phyloP scores from a whole-genome alignment of 64 coral and sea anemone genomes.

The Porites australiensis region DNA sequence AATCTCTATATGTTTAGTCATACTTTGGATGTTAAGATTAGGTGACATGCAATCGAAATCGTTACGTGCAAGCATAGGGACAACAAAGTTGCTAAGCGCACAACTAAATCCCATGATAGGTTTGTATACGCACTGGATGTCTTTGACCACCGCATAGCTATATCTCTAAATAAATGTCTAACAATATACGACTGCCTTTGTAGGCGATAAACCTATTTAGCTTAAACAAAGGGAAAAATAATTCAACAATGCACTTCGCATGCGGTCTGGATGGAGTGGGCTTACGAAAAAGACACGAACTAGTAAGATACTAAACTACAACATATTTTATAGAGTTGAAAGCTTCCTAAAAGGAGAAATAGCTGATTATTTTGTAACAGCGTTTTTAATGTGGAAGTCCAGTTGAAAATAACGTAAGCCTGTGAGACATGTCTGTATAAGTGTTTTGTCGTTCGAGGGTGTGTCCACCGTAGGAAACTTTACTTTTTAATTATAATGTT shows the following conservation, averaged over 20 bases:
- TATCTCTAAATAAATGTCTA: conserved; percentile 46
- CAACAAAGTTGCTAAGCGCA: neutral
- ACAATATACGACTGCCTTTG: conserved; percentile 14
- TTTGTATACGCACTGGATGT: neutral
- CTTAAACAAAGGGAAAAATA: conserved; percentile 16
- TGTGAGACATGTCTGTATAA: neutral
- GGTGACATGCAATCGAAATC: too few species aligned
- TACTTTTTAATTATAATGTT: neutral
- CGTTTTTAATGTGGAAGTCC: too few species aligned
- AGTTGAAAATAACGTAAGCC: neutral
- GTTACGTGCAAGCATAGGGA: neutral
- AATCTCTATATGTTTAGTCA: too few species aligned
- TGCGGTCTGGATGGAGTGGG: neutral
- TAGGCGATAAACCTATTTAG: neutral
- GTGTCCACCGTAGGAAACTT: conserved; percentile 23
- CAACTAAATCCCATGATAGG: neutral
- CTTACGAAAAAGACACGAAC: neutral
- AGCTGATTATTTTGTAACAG: neutral
- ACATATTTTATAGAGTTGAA: neutral
- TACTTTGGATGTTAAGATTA: too few species aligned
- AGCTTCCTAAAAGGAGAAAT: neutral
- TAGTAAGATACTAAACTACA: neutral
- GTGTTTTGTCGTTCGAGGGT: neutral
- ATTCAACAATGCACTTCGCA: conserved; percentile 6
- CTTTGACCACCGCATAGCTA: conserved; percentile 29